Evolutionary conservation across 2,797 vertebrate species (phyloP).

Genomic region (Echeneis naucrates): DNA sequence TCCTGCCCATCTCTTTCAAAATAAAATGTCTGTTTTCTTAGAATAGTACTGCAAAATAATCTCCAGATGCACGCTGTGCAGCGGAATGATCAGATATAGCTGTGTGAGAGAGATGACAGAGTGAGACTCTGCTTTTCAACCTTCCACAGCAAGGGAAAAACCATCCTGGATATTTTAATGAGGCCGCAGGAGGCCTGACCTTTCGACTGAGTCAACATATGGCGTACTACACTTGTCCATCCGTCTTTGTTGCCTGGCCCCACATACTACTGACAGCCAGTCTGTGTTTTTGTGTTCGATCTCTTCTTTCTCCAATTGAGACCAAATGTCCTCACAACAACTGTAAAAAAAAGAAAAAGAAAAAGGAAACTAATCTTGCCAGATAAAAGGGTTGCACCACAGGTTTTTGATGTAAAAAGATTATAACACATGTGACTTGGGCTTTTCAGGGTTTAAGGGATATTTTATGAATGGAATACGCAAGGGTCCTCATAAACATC

Average conservation of each 20-base stretch:
- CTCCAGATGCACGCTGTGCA: neutral
- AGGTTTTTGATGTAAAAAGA: neutral
- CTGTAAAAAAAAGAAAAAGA: too few species aligned
- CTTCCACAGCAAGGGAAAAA: slow-evolving; percentile 43
- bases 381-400: neutral
- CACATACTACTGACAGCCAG: slow-evolving; percentile 12
- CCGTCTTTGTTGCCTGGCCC: slow-evolving; percentile 22
- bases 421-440: neutral
- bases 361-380: neutral
- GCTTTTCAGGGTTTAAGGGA: neutral
- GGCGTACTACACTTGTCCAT: slow-evolving; percentile 54
- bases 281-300: slow-evolving; percentile 2
- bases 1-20: neutral
- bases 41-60: neutral
- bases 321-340: slow-evolving; percentile 6
- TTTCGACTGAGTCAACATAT: slow-evolving; percentile 71
- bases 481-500: neutral
- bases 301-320: neutral
- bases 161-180: slow-evolving; percentile 65
- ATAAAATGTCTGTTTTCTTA: slow-evolving; percentile 10
- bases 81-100: slow-evolving; percentile 3
- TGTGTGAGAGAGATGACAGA: slow-evolving; percentile 7
- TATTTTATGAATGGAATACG: slow-evolving; percentile 47
- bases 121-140: slow-evolving; percentile 31
- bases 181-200: slow-evolving; percentile 66